Evolutionary conservation across 1,140 invertebrate species (phyloP).

Genomic region (Agrypnia vestita): DNA sequence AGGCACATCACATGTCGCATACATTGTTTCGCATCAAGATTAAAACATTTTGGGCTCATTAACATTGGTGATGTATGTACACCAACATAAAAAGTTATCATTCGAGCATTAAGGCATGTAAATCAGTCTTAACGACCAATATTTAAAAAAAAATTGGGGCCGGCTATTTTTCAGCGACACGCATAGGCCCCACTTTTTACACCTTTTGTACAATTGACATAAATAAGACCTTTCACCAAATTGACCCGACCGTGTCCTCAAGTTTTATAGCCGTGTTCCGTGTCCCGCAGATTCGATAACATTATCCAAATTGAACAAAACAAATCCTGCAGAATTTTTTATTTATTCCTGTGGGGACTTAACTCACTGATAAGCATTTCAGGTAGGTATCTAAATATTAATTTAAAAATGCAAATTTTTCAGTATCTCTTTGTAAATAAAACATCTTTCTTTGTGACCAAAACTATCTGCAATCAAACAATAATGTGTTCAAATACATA

Average conservation of each 20-base stretch:
- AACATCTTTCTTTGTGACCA: no score
- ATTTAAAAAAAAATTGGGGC: constrained; percentile 4
- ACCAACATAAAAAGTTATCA: no score
- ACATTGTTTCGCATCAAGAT: no score
- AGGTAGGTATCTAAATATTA: no score
- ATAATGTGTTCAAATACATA: no score
- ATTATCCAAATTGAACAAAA: constrained; percentile 37
- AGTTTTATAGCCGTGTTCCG: constrained; percentile 49
- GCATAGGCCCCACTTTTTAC: constrained; percentile 18
- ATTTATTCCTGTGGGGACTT: background rate
- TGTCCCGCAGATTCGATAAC: constrained; percentile 40
- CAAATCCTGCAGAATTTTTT: background rate
- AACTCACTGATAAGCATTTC: background rate
- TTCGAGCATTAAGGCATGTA: constrained; percentile 1
- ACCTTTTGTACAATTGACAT: constrained; percentile 21
- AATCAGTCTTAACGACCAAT: constrained; percentile 36
- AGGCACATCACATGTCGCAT: no score
- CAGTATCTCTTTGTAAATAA: no score
- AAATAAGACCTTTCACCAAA: constrained; percentile 44
- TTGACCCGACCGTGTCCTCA: constrained; percentile 35
- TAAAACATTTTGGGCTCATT: no score
- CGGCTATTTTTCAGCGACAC: constrained; percentile 13
- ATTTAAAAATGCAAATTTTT: no score
- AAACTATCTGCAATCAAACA: no score
- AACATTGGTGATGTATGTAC: no score